phyloP scores from a whole-genome alignment of 2,797 vertebrate species.

The Leucoraja ocellata region DNA sequence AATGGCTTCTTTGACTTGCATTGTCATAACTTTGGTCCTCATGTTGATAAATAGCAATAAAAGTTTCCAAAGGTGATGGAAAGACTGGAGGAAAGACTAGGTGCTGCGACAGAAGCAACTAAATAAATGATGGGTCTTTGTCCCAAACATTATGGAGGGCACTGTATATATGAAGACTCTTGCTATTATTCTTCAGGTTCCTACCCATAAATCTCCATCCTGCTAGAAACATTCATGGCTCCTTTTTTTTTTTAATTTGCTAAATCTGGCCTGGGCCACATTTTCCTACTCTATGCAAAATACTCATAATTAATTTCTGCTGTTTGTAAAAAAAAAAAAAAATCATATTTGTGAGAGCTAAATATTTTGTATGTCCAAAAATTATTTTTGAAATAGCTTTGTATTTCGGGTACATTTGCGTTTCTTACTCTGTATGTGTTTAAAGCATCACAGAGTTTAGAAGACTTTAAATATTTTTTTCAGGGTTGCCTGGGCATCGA shows the following conservation, averaged over 20 bases:
- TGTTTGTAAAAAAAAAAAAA: too few species aligned
- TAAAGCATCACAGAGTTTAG: not conserved
- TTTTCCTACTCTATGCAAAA: not conserved
- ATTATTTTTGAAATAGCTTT: not conserved
- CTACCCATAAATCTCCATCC: not conserved
- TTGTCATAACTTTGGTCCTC: too few species aligned
- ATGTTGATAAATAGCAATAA: too few species aligned
- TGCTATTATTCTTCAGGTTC: not conserved
- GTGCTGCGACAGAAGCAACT: too few species aligned
- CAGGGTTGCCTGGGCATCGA: slow-evolving; percentile 63
- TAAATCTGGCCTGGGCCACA: not conserved
- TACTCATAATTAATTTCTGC: not conserved
- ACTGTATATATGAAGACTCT: too few species aligned
- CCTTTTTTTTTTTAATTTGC: not conserved
- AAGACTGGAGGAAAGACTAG: too few species aligned
- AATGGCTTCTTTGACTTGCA: too few species aligned
- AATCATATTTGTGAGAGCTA: too few species aligned
- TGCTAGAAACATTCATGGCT: not conserved
- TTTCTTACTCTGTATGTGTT: not conserved
- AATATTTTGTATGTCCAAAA: not conserved
- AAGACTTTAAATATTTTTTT: slow-evolving; percentile 42
- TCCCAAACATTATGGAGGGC: too few species aligned
- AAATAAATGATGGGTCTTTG: too few species aligned
- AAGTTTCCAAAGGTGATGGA: too few species aligned
- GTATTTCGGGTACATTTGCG: not conserved